Percentiles rank a stretch among this genome's conserved stretches.
Evolutionary conservation across 2,797 vertebrate species (phyloP).

Genomic region (Pipistrellus pipistrellus): DNA sequence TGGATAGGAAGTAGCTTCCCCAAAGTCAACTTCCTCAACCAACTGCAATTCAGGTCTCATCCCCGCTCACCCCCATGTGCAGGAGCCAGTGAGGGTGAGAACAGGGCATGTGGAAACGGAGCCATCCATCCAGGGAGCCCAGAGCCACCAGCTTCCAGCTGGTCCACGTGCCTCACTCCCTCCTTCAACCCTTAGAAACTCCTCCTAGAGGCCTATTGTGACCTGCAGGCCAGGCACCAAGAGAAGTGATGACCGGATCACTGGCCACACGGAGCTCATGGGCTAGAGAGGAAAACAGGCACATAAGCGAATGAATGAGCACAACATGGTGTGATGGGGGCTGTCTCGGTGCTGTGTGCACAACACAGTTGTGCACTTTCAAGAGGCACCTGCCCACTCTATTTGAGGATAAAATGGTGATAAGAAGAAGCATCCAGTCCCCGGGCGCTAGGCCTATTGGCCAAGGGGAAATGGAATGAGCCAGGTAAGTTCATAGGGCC

Average conservation of each 20-base stretch:
- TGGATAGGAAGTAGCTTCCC: neutral
- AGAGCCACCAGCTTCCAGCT: neutral
- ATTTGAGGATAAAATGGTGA: neutral
- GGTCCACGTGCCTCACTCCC: neutral
- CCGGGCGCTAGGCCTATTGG: neutral
- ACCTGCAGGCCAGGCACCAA: neutral
- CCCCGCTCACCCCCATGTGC: no score
- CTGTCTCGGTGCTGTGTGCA: accelerated
- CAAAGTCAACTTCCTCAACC: neutral
- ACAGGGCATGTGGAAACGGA: neutral
- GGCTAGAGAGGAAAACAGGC: neutral
- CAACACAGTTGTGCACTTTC: neutral
- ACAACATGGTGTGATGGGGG: accelerated
- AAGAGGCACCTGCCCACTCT: neutral
- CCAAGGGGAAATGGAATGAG: neutral
- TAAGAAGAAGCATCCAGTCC: neutral
- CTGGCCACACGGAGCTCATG: neutral
- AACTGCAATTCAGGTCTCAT: neutral
- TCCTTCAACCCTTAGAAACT: neutral
- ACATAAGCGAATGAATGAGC: no score
- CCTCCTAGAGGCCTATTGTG: neutral
- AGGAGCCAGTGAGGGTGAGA: neutral
- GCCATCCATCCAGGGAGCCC: neutral
- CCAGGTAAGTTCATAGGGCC: neutral
- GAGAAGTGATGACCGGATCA: neutral